Evolutionary conservation across 2,113 vertebrate genomes (phyloP).

Genomic region (Hemicordylus capensis): DNA sequence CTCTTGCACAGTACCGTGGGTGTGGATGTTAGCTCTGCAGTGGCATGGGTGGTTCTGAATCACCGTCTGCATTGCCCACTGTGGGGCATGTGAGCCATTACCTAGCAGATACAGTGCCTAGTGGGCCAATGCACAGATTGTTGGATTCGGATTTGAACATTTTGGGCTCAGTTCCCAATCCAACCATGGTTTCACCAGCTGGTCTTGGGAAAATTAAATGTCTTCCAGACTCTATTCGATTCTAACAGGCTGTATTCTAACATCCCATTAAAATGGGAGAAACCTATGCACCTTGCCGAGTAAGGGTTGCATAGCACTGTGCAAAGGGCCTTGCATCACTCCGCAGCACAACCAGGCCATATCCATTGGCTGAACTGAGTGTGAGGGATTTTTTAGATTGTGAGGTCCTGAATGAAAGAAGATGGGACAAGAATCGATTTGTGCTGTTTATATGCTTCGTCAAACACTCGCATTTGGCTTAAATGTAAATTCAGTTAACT

Average conservation of each 20-base stretch:
- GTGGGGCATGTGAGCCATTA: too few species aligned
- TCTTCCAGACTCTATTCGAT: neutral
- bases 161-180: neutral
- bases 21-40: too few species aligned
- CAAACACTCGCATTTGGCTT: neutral
- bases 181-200: rapidly evolving
- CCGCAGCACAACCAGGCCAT: neutral
- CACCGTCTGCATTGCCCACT: too few species aligned
- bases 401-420: neutral
- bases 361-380: neutral
- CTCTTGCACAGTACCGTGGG: too few species aligned
- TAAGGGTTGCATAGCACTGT: neutral
- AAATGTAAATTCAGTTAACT: neutral
- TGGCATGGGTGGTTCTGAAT: too few species aligned
- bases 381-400: neutral
- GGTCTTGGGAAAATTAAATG: neutral
- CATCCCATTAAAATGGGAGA: neutral
- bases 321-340: neutral
- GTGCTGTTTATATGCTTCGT: neutral
- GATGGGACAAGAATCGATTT: too few species aligned
- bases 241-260: too few species aligned
- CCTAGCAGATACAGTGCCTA: neutral
- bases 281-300: neutral
- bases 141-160: neutral
- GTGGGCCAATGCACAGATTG: rapidly evolving